Evolutionary conservation across 1,140 invertebrate species (phyloP).

Genomic region (Tetranychus urticae): DNA sequence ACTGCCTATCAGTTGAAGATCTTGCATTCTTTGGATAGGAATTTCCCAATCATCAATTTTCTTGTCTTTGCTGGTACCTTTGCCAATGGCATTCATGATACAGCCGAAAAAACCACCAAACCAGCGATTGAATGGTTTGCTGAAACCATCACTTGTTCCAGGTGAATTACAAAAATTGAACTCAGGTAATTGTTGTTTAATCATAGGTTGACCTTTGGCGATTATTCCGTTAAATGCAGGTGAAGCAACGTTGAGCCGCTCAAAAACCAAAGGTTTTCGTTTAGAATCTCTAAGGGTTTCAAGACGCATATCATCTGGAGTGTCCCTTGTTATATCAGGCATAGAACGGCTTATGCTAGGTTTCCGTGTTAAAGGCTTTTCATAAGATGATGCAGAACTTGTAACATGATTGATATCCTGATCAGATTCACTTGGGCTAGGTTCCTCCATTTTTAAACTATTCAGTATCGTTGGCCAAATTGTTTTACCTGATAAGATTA

Average conservation of each 20-base stretch:
- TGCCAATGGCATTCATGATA: slow-evolving; percentile 56
- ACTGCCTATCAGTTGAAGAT: slow-evolving; percentile 74
- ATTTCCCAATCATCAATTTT: slow-evolving; percentile 62
- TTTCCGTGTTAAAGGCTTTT: neutral
- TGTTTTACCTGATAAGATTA: no score
- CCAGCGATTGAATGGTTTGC: slow-evolving; percentile 32
- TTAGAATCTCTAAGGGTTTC: neutral
- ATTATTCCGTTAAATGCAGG: neutral
- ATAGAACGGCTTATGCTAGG: neutral
- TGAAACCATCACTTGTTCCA: neutral
- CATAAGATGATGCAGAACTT: no score
- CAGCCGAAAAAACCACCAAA: slow-evolving; percentile 53
- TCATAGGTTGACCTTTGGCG: neutral
- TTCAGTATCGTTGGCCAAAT: no score
- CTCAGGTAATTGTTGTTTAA: neutral
- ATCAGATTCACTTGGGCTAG: no score
- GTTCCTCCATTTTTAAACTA: no score
- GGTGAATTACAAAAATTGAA: neutral
- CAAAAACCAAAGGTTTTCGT: neutral
- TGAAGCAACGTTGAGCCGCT: neutral
- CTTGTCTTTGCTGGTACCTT: slow-evolving; percentile 24
- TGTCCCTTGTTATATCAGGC: neutral
- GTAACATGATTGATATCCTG: no score
- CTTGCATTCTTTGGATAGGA: slow-evolving; percentile 69
- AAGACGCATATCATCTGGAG: neutral